Evolutionary conservation across 2,797 vertebrate genomes (phyloP), one percentile per base, ranked within the genome.

Genomic region (Thamnophis elegans): DNA sequence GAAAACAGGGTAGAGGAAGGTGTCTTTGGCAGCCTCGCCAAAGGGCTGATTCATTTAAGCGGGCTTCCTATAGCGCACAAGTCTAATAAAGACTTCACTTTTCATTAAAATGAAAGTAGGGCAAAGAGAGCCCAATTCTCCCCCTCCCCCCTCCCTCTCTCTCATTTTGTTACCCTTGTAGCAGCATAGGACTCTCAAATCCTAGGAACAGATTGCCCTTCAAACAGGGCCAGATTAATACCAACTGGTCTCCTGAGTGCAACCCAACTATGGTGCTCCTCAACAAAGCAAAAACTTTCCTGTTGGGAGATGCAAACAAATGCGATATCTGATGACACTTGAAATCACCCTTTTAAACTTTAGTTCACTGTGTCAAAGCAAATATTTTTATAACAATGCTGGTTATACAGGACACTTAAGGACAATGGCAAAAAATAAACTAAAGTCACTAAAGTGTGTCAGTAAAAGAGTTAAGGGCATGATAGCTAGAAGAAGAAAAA

Each of bases 1-100:
- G 86, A 96, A 93, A 97, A 93, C 96, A 95, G 94, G 89, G 85
- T 36, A 82, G 90, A n/a, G 82, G 56, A 91, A 89, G 58, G 73
- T 55, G 58, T 73, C 87, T 91, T 85, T 85, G 92, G 90, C 90
- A 59, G 94, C 95, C 92, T 94, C 87, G 91, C 92, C 93, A 93
- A 92, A 56, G 32, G 11, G 22, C n/a, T 91, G 92, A 95, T 92
- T 94, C 58, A 94, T 94, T 95, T 94, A 92, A 96, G 92, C 92
- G 89, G 56, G 4, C 91, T 54, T 95, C 95, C 93, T 94, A 58
- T 88, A 90, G 89, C 89, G 86, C 12, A 90, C 88, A 94, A 94
- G 13, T 3, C 62, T 56, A 88, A 88, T 90, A 62, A 25, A 88
- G 68, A 36, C 55, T 59, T 68, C 68, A 11, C 91, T 26, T 89